Conservation (phyloP, 2,797 vertebrate species). For the Notolabrus celidotus region DNA sequence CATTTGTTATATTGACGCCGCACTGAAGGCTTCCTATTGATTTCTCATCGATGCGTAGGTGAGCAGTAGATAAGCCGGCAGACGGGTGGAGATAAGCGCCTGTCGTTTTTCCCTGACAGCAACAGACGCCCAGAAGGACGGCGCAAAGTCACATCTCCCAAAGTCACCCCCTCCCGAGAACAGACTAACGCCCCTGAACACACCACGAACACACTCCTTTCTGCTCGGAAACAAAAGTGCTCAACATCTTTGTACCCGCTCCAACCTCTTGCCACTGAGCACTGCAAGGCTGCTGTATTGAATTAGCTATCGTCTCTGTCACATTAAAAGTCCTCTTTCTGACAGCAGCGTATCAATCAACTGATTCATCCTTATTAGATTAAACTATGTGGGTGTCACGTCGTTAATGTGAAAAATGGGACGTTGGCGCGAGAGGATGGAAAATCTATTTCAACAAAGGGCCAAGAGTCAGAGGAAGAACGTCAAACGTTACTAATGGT, state of each 20-base stretch:
- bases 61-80: slow-evolving; percentile 81
- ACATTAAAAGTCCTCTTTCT: slow-evolving; percentile 62
- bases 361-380: slow-evolving; percentile 79
- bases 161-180: slow-evolving; percentile 58
- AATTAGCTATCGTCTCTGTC: slow-evolving; percentile 72
- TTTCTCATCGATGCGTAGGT: slow-evolving; percentile 80
- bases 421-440: slow-evolving; percentile 53
- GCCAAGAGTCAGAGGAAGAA: slow-evolving; percentile 69
- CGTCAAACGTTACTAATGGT: slow-evolving; percentile 64
- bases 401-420: slow-evolving; percentile 81
- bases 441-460: slow-evolving; percentile 72
- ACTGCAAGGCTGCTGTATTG: slow-evolving; percentile 60
- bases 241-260: slow-evolving; percentile 13
- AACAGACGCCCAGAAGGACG: slow-evolving; percentile 63
- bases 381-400: slow-evolving; percentile 72
- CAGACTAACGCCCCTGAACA: neutral
- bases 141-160: slow-evolving; percentile 77
- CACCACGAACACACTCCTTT: slow-evolving; percentile 3
- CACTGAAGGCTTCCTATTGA: slow-evolving; percentile 79
- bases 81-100: slow-evolving; percentile 76
- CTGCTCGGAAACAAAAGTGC: slow-evolving; percentile 38
- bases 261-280: slow-evolving; percentile 43
- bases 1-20: slow-evolving; percentile 78
- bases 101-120: slow-evolving; percentile 71
- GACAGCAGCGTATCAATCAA: slow-evolving; percentile 78